phyloP scores from a whole-genome alignment of 1,140 invertebrate species.

The Uloborus diversus region DNA sequence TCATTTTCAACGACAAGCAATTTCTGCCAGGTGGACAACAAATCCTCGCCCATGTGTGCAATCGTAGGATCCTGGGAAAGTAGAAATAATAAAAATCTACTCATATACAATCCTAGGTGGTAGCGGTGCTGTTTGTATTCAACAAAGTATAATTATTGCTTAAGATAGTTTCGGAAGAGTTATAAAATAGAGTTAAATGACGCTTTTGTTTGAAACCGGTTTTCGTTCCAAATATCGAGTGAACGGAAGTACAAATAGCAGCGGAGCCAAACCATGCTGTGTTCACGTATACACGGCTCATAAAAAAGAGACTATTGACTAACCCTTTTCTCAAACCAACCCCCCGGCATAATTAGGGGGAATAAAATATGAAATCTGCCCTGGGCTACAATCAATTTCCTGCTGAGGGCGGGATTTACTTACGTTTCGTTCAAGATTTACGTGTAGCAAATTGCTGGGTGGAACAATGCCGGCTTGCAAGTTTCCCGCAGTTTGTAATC shows the following conservation, averaged over 20 bases:
- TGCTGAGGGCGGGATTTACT: conserved; percentile 14
- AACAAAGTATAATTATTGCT: conserved; percentile 36
- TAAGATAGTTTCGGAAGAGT: conserved; percentile 27
- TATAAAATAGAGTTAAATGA: conserved; percentile 34
- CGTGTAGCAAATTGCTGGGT: conserved; percentile 20
- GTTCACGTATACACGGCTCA: background rate
- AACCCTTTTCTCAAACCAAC: background rate
- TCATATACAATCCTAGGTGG: background rate
- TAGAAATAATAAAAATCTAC: background rate
- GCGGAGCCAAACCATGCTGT: conserved; percentile 6
- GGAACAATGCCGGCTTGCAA: too few species aligned
- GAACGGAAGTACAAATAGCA: too few species aligned
- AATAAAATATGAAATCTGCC: conserved; percentile 29
- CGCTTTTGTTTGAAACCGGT: conserved; percentile 46
- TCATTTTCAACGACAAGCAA: too few species aligned
- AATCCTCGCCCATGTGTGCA: too few species aligned
- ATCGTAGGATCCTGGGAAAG: too few species aligned
- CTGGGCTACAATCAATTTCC: conserved; percentile 14
- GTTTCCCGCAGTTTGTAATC: too few species aligned
- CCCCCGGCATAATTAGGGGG: conserved; percentile 26
- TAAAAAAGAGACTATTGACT: conserved; percentile 1
- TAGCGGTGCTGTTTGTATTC: background rate
- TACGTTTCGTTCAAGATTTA: conserved; percentile 7
- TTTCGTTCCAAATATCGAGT: conserved; percentile 24
- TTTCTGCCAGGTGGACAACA: too few species aligned